Evolutionary conservation across 2,797 vertebrate species (phyloP).

Genomic region (Sebastes nivosus): DNA sequence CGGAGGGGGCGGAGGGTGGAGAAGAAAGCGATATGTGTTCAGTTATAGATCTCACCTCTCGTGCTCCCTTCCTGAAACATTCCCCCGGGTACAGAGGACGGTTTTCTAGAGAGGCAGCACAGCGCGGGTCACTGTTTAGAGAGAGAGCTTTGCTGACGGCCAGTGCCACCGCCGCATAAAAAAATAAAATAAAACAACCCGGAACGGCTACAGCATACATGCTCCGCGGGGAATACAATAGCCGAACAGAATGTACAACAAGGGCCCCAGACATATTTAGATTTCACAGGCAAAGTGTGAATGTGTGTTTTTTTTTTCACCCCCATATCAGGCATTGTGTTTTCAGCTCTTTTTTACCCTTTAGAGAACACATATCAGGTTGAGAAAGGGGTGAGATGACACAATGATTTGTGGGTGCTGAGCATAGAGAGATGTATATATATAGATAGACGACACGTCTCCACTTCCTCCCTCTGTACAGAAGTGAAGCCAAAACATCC

Average conservation of each 20-base stretch:
- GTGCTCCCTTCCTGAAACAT: constrained; percentile 40
- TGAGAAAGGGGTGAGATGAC: constrained; percentile 14
- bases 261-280: constrained; percentile 32
- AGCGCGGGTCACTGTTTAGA: constrained; percentile 34
- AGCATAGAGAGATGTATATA: neutral
- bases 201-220: constrained; percentile 13
- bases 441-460: neutral
- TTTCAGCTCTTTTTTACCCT: constrained; percentile 10
- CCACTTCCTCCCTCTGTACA: neutral
- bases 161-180: neutral
- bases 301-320: neutral
- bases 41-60: constrained; percentile 51
- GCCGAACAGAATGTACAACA: constrained; percentile 54
- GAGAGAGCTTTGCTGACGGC: constrained; percentile 18
- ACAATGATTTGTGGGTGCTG: neutral
- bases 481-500: neutral
- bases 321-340: neutral
- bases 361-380: constrained; percentile 20
- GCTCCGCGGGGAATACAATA: constrained; percentile 31
- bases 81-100: constrained; percentile 30
- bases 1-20: constrained; percentile 13
- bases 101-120: constrained; percentile 32
- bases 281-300: constrained; percentile 40
- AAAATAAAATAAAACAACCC: constrained; percentile 10
- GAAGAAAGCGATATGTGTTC: constrained; percentile 54